phyloP scores from a whole-genome alignment of 1,140 invertebrate species.

The Ditylenchus dipsaci region DNA sequence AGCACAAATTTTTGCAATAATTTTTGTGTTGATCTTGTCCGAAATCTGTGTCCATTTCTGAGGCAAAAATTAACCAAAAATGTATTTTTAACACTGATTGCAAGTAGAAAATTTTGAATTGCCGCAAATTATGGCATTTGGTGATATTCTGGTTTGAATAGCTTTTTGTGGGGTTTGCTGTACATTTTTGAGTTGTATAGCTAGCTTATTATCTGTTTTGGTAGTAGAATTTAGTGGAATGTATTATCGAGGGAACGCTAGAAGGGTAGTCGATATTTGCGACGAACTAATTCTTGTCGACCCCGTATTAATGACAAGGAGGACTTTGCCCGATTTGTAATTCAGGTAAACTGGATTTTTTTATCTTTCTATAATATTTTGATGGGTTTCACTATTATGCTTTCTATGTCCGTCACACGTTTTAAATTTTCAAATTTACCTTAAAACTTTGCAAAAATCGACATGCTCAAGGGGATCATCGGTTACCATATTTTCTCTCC shows the following conservation, averaged over 20 bases:
- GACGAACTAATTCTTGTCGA: conserved; percentile 7
- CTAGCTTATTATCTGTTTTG: too few species aligned
- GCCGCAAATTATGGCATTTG: not conserved
- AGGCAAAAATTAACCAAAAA: not conserved
- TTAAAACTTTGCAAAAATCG: too few species aligned
- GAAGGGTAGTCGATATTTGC: conserved; percentile 8
- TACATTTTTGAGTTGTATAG: too few species aligned
- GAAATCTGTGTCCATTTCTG: not conserved
- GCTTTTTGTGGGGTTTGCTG: too few species aligned
- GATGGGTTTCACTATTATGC: too few species aligned
- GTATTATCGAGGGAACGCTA: not conserved
- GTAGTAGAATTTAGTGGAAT: too few species aligned
- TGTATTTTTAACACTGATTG: not conserved
- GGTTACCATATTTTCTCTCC: too few species aligned
- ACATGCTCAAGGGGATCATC: too few species aligned
- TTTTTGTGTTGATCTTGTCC: conserved; percentile 7
- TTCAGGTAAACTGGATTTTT: conserved; percentile 4
- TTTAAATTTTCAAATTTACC: too few species aligned
- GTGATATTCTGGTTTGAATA: not conserved
- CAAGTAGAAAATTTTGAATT: not conserved
- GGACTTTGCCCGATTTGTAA: conserved; percentile 12
- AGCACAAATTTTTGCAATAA: conserved; percentile 25
- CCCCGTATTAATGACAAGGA: conserved; percentile 9
- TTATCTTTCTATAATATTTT: too few species aligned
- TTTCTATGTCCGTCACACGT: too few species aligned